These are phyloP conservation scores for Tetragonula carbonaria DNA, from an alignment of 2,888 invertebrate species.

Conservation along the genomic window DNA sequence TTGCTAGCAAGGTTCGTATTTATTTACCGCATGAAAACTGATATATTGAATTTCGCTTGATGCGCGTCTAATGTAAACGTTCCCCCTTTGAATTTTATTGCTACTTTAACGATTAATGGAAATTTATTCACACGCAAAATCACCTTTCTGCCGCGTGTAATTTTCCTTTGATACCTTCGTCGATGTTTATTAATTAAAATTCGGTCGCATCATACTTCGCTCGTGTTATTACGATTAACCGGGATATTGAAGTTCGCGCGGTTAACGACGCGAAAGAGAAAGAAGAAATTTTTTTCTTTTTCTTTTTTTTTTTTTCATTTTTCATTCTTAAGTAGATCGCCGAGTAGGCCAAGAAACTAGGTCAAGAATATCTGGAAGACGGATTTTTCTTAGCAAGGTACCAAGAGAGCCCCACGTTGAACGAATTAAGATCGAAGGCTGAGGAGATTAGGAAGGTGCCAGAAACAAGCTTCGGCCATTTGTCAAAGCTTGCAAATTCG, in stretches of 20 bases:
- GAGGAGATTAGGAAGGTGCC: slow-evolving; percentile 52
- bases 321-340: not conserved
- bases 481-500: slow-evolving; percentile 51
- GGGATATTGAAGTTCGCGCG: not conserved
- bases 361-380: slow-evolving; percentile 24
- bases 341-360: not conserved
- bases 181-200: not conserved
- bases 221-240: not conserved
- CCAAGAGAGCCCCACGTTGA: slow-evolving; percentile 10
- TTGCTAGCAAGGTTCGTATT: not conserved
- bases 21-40: not conserved
- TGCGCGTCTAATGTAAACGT: not conserved
- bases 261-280: not conserved
- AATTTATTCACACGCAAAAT: slow-evolving; percentile 1
- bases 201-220: not conserved
- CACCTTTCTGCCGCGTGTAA: not conserved
- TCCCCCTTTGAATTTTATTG: not conserved
- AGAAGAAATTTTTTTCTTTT: no score
- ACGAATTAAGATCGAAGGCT: slow-evolving; percentile 37
- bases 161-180: not conserved
- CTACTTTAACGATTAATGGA: slow-evolving; percentile 1
- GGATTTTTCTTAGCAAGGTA: slow-evolving; percentile 15
- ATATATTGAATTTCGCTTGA: not conserved
- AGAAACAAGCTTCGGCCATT: slow-evolving; percentile 41
- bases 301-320: no score